Evolutionary conservation across 2,113 vertebrate genomes (phyloP), one percentile per base, ranked within the genome.

Genomic region (Deroptyus accipitrinus): DNA sequence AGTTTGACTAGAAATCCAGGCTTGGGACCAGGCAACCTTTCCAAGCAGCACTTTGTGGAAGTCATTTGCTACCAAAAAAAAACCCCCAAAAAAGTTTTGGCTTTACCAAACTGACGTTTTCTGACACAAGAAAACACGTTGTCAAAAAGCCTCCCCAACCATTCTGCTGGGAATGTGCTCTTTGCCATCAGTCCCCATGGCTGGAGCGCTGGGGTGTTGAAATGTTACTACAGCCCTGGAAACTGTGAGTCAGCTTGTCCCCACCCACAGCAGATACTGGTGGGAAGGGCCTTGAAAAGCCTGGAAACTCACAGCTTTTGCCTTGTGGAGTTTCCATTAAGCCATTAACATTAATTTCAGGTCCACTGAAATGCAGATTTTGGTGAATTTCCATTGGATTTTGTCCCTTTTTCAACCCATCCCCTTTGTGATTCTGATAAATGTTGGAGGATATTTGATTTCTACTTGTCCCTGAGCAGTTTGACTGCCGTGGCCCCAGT

Each of bases 241-340:
- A 97, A 97, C 39, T 91, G 92, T 96, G 96, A 96, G 95, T 96
- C 95, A 97, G 95, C 96, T 93, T 90, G 42, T 96, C 94, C 94
- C 95, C 96, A 96, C 96, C 96, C 96, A 96, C 96, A 88, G 95
- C 77, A 94, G 95, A 92, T 94, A 72, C 91, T 92, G 86, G 88
- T 95, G 96, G 96, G 95, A 96, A 95, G 96, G 94, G 95, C 95
- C 95, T 88, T 77, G 92, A 59, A 49, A 70, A 95, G 94, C 85
- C 92, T 83, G 95, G 88, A 96, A 92, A 83, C 82, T 55, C 35
- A 78, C 75, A 69, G 92, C 90, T 91, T 82, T 66, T 75, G 92
- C 91, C 84, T 73, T 1, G 64, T 2, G 42, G 46, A 86, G 94
- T 63, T 94, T n/a, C 88, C 96, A 94, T 96, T 96, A 96, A 94